Base-by-base conservation (phyloP, 2,888 invertebrate species). In the Mesorhabditis belari region DNA sequence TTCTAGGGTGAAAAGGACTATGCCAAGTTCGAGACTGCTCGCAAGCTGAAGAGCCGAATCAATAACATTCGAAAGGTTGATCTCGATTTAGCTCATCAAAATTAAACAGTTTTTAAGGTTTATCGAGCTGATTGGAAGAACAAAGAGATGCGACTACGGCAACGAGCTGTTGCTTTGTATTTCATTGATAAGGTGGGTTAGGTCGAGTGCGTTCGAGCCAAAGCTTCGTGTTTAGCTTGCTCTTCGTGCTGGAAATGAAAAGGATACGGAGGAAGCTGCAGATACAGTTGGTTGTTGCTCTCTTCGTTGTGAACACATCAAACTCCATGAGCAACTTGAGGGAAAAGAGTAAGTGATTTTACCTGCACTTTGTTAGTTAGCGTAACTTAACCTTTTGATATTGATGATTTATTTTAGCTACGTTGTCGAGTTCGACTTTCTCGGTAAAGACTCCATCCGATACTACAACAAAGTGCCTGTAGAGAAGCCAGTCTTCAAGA, bases 1-100 rank as follows among this genome's bases (percentile, higher is more conserved):
- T n/a, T n/a, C n/a, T n/a, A n/a, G 81, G 96, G 96, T 54, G 95
- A 98, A 84, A 98, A 98, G 82, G 98, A 99, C 87, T 94, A 91
- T 90, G 90, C 92, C 80, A 99, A 99, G 81, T 99, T 98, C 83
- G 98, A 99, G 84, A 93, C 89, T 2, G 98, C 98, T 2, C 86
- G 98, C 57, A 88, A 90, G 76, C 85, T 99, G 60, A 92, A 93
- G 74, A 89, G 90, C 81, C 87, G 87, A 69, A 93, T 98, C 73
- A 90, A 92, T 80, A 90, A 90, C 83, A 96, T 99, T 77, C 87
- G 96, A 68, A 86, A 87, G 28, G n/a, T n/a, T n/a, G n/a, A n/a
- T n/a, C n/a, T n/a, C n/a, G n/a, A n/a, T n/a, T n/a, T n/a, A n/a
- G n/a, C n/a, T n/a, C n/a, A n/a, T n/a, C n/a, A n/a, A n/a, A n/a